Conservation (phyloP, 2,113 vertebrate species). For the Mus spicilegus region DNA sequence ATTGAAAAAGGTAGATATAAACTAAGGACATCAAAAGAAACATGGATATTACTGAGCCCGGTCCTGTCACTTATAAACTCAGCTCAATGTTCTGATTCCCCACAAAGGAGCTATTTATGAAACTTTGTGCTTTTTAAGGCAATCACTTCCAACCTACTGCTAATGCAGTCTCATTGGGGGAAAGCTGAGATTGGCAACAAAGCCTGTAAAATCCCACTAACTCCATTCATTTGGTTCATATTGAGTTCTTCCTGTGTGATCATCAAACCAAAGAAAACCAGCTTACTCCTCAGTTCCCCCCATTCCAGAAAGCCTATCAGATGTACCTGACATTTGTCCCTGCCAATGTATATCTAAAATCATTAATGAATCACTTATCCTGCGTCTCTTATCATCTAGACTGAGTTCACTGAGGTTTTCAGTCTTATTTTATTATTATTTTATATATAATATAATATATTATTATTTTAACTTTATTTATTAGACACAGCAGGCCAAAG, state of each 20-base stretch:
- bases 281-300: background rate
- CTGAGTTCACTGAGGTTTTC: background rate
- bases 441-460: no score
- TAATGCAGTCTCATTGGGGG: background rate
- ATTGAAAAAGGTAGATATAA: background rate
- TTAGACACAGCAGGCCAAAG: background rate
- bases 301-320: background rate
- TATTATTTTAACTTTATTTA: background rate
- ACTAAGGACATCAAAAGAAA: background rate
- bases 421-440: background rate
- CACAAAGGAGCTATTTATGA: background rate
- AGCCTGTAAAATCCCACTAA: background rate
- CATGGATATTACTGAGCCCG: background rate
- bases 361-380: background rate
- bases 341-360: background rate
- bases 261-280: background rate
- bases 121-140: background rate
- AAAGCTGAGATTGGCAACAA: background rate
- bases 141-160: background rate
- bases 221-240: background rate
- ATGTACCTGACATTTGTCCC: background rate
- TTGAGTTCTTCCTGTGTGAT: background rate
- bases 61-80: background rate
- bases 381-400: background rate
- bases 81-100: background rate